These are phyloP conservation scores for Corvus hawaiiensis DNA, from an alignment of 2,113 vertebrate genomes.

Conservation along the genomic window DNA sequence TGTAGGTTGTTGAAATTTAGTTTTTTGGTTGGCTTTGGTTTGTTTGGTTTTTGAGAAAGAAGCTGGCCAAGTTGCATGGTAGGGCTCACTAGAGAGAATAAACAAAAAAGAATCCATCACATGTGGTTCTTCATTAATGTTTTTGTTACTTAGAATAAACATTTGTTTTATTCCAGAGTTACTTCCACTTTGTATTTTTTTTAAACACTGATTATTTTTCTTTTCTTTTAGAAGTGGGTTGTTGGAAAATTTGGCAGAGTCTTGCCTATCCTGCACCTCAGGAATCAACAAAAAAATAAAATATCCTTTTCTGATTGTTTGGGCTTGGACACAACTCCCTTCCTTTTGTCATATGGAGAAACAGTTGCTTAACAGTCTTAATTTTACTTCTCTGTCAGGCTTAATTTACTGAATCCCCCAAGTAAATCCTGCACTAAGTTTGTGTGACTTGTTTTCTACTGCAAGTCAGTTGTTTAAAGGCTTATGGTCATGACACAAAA, in stretches of 20 bases:
- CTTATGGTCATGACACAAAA: background rate
- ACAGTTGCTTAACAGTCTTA: background rate
- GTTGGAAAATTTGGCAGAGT: slow-evolving; percentile 96
- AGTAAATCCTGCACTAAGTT: background rate
- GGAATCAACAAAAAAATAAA: slow-evolving; percentile 74
- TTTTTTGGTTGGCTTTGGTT: background rate
- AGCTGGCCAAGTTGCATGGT: background rate
- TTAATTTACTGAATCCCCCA: background rate
- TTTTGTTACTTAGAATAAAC: background rate
- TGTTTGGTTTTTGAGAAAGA: background rate
- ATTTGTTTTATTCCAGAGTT: background rate
- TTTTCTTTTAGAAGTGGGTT: slow-evolving; percentile 86
- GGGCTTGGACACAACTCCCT: background rate
- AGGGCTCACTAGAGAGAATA: background rate
- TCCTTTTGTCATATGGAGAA: background rate
- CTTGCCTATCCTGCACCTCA: slow-evolving; percentile 87
- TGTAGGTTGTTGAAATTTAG: background rate
- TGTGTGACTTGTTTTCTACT: background rate
- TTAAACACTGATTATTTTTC: background rate
- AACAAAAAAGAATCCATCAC: background rate
- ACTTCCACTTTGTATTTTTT: background rate
- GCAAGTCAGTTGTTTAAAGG: background rate
- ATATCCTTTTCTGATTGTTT: slow-evolving; percentile 80
- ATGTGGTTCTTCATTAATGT: background rate
- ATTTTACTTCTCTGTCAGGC: background rate